These are phyloP conservation scores for Rhinolophus ferrumequinum DNA, from an alignment of 2,113 vertebrate genomes.

Conservation along the genomic window DNA sequence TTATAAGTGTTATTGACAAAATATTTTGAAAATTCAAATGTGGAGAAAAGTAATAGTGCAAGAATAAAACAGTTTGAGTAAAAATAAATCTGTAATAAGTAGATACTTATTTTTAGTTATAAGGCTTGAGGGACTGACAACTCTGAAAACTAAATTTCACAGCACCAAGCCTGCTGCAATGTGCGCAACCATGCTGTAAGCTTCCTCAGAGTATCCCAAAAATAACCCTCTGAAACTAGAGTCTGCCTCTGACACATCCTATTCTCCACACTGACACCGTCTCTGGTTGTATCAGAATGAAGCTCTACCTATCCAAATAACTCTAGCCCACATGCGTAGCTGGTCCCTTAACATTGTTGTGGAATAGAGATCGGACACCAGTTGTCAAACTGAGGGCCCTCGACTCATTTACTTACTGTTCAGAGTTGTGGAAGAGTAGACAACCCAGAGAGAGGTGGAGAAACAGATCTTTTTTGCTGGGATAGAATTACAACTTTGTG, in stretches of 20 bases:
- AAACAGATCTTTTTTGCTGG: background rate
- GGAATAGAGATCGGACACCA: background rate
- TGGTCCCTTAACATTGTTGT: background rate
- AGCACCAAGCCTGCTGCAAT: background rate
- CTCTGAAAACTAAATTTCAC: conserved; percentile 50
- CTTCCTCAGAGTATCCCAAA: conserved; percentile 47
- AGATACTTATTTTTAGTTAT: conserved; percentile 62
- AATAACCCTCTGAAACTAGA: conserved; percentile 31
- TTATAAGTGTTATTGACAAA: conserved; percentile 7
- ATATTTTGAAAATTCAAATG: conserved; percentile 61
- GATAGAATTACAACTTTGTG: background rate
- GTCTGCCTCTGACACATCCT: conserved; percentile 22
- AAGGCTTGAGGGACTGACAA: conserved; percentile 30
- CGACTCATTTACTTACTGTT: fast-evolving
- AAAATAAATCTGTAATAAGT: conserved; percentile 65
- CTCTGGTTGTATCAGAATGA: background rate
- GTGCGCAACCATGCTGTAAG: background rate
- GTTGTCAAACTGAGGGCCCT: background rate
- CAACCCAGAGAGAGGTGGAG: background rate
- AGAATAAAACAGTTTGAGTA: background rate
- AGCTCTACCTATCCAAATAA: background rate
- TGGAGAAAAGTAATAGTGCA: conserved; percentile 8
- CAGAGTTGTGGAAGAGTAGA: background rate
- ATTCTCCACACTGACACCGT: background rate
- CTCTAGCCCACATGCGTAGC: background rate